Evolutionary conservation across 2,888 invertebrate genomes (phyloP).

Genomic region (Aricia artaxerxes): DNA sequence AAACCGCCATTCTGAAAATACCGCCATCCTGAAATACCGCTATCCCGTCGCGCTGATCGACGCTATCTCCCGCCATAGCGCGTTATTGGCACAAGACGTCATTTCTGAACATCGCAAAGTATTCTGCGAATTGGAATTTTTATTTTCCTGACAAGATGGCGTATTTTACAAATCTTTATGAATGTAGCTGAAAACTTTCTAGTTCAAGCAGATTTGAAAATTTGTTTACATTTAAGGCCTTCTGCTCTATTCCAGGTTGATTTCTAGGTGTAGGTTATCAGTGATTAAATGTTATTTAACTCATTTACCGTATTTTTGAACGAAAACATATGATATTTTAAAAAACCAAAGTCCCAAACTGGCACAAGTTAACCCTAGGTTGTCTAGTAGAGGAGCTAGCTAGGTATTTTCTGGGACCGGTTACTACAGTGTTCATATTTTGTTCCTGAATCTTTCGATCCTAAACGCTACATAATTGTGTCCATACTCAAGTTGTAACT

Average conservation of each 20-base stretch:
- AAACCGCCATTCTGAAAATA: neutral
- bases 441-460: neutral
- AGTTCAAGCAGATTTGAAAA: neutral
- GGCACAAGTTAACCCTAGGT: no score
- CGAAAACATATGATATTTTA: no score
- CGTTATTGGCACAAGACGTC: constrained; percentile 32
- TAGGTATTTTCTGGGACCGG: no score
- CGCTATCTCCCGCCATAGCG: constrained; percentile 32
- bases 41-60: constrained; percentile 14
- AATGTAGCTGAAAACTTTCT: neutral
- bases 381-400: no score
- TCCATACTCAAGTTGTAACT: neutral
- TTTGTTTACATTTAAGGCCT: neutral
- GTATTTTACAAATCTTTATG: constrained; percentile 17
- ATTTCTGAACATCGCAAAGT: constrained; percentile 28
- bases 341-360: no score
- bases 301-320: no score
- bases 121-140: constrained; percentile 10
- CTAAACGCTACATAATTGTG: neutral
- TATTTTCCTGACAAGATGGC: constrained; percentile 18
- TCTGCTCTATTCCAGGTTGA: neutral
- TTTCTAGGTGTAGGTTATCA: no score
- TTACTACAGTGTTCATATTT: neutral
- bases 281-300: no score
- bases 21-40: neutral